phyloP scores from a whole-genome alignment of 1,140 invertebrate genomes.

The Anastrepha ludens region DNA sequence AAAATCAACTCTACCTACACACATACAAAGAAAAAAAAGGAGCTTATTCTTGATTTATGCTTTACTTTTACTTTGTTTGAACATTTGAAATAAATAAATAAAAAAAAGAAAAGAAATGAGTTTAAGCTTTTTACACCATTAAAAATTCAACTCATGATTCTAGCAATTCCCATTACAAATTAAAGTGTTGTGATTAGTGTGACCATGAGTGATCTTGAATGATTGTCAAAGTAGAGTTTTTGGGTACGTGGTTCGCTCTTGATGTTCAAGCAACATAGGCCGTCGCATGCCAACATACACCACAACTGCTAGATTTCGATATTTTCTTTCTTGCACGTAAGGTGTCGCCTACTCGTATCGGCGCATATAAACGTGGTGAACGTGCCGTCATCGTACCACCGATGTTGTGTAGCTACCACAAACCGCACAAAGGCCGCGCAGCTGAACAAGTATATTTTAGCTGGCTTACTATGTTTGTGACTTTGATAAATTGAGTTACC shows the following conservation, averaged over 20 bases:
- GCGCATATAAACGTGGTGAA: slow-evolving; percentile 11
- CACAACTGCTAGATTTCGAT: background rate
- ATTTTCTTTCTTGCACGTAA: slow-evolving; percentile 48
- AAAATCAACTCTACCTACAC: no score
- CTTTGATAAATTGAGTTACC: slow-evolving; percentile 43
- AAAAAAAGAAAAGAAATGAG: background rate
- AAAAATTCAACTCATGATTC: slow-evolving; percentile 49
- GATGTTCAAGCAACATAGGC: background rate
- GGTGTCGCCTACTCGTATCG: slow-evolving; percentile 29
- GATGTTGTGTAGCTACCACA: background rate
- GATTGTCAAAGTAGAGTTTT: slow-evolving; percentile 49
- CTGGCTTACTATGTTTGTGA: background rate
- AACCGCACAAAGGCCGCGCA: background rate
- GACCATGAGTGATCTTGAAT: slow-evolving; percentile 55
- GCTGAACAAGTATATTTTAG: slow-evolving; percentile 28
- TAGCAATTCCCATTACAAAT: slow-evolving; percentile 33
- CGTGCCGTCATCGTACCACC: background rate
- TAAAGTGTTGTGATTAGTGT: slow-evolving; percentile 51
- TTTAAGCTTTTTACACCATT: slow-evolving; percentile 7
- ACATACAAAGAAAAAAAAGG: background rate
- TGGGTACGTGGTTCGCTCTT: slow-evolving; percentile 24
- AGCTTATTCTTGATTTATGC: background rate
- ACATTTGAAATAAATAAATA: background rate
- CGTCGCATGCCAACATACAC: background rate
- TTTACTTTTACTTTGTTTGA: no score